phyloP scores from a whole-genome alignment of 2,888 invertebrate genomes.

The Belgica antarctica region DNA sequence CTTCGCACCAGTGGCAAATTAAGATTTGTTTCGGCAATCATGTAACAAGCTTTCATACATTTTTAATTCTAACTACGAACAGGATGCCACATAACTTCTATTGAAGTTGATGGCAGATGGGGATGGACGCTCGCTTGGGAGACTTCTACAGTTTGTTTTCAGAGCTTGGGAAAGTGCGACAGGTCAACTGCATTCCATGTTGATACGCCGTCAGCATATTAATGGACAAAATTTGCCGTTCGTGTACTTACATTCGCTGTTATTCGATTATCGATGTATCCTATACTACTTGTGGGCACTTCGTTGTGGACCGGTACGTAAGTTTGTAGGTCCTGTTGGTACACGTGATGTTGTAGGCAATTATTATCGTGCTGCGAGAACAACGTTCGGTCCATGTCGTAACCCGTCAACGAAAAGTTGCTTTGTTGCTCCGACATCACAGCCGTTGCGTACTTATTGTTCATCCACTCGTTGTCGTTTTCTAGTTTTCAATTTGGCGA shows the following conservation, averaged over 20 bases:
- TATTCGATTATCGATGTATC: conserved; percentile 42
- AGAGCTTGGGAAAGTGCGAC: too few species aligned
- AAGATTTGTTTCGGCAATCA: too few species aligned
- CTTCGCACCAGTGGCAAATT: not conserved
- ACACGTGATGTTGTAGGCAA: conserved; percentile 42
- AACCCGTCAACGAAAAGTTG: conserved; percentile 28
- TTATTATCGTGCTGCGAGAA: conserved; percentile 42
- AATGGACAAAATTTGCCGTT: not conserved
- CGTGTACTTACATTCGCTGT: conserved; percentile 32
- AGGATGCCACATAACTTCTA: too few species aligned
- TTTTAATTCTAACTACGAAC: too few species aligned
- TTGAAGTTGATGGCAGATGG: too few species aligned
- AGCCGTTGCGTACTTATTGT: conserved; percentile 55
- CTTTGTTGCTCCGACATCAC: conserved; percentile 54
- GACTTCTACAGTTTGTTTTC: too few species aligned
- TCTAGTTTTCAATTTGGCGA: too few species aligned
- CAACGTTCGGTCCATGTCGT: conserved; percentile 36
- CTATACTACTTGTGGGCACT: conserved; percentile 45
- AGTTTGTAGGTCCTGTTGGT: conserved; percentile 33
- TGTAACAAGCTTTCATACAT: too few species aligned
- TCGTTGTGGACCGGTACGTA: conserved; percentile 36
- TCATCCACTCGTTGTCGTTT: conserved; percentile 52
- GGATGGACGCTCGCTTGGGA: too few species aligned
- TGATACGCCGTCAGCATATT: too few species aligned
- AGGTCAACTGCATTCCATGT: too few species aligned